Conservation (phyloP, 2,888 invertebrate species). For the Meteorus cinctellus region DNA sequence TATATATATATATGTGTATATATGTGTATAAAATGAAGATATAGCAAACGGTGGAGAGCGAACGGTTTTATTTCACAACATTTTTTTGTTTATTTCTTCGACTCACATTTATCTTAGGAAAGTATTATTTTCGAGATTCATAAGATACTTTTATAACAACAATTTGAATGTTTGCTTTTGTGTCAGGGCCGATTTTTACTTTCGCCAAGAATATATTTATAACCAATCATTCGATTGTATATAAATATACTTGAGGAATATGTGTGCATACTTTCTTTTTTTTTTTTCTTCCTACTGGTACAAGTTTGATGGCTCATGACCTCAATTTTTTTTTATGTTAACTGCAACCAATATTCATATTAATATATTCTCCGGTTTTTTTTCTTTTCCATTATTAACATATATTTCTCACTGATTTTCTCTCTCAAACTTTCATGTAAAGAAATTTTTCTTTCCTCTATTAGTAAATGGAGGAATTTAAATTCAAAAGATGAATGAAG, state of each 20-base stretch:
- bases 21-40: too few relatives aligned
- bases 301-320: not conserved
- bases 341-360: not conserved
- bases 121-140: not conserved
- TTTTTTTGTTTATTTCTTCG: not conserved
- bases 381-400: not conserved
- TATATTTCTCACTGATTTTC: not conserved
- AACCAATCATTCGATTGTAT: not conserved
- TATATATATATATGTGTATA: too few relatives aligned
- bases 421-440: not conserved
- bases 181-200: slow-evolving; percentile 8
- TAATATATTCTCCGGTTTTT: not conserved
- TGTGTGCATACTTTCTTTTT: not conserved
- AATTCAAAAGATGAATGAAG: not conserved
- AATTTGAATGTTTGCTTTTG: not conserved
- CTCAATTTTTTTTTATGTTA: slow-evolving; percentile 1
- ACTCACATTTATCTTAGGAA: too few relatives aligned
- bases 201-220: not conserved
- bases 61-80: not conserved
- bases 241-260: not conserved
- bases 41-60: not conserved
- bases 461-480: not conserved
- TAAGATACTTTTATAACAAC: not conserved
- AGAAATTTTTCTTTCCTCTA: not conserved
- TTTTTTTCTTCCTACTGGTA: not conserved